phyloP scores from a whole-genome alignment of 2,113 vertebrate genomes.

The Silurus glanis region DNA sequence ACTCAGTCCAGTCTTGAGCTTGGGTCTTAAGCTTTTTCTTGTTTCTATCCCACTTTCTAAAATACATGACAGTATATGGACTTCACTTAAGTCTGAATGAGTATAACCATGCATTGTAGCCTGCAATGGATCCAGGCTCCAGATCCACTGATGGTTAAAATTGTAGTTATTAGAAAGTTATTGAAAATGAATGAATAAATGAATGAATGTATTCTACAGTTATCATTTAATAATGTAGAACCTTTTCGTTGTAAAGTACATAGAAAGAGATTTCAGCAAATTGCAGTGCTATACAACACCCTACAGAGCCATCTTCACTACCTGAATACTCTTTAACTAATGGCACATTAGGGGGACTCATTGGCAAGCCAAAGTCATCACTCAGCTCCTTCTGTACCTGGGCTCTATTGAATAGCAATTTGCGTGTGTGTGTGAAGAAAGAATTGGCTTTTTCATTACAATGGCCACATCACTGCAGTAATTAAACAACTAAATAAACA shows the following conservation, averaged over 20 bases:
- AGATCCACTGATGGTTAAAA: too few species aligned
- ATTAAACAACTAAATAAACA: conserved; percentile 46
- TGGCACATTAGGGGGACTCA: conserved; percentile 51
- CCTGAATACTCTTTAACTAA: conserved; percentile 55
- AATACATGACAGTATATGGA: too few species aligned
- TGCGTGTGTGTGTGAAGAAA: conserved; percentile 43
- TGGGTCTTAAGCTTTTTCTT: too few species aligned
- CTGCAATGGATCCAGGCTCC: background rate
- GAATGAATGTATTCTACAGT: background rate
- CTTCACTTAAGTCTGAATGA: too few species aligned
- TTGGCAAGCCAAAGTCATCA: conserved; percentile 51
- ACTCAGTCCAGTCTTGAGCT: background rate
- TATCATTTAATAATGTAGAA: background rate
- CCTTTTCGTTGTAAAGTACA: background rate
- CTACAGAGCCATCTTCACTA: conserved; percentile 44
- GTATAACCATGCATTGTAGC: background rate
- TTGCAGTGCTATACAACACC: conserved; percentile 32
- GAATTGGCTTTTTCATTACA: conserved; percentile 29
- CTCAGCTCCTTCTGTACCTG: conserved; percentile 44
- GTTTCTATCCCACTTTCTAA: too few species aligned
- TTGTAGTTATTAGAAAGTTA: background rate
- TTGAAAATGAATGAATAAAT: background rate
- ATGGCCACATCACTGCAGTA: conserved; percentile 34
- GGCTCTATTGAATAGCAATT: conserved; percentile 63
- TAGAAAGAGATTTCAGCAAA: background rate